Conservation (phyloP, 2,797 vertebrate genomes). For the Pachyuromys duprasi region DNA sequence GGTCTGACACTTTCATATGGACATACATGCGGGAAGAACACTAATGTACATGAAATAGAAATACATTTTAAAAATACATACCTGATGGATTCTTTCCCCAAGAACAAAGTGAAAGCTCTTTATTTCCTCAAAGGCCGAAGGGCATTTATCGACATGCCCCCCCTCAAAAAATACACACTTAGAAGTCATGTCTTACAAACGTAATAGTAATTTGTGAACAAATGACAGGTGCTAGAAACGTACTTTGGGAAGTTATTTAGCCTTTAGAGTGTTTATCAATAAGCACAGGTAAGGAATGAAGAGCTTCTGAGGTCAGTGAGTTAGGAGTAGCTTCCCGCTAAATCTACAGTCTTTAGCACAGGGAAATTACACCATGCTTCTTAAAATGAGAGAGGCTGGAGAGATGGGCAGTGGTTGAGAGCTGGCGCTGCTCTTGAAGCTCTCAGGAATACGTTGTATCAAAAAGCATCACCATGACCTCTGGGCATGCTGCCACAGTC, state of each 20-base stretch:
- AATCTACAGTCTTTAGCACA: background rate
- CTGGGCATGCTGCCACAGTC: background rate
- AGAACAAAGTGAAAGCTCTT: constrained; percentile 46
- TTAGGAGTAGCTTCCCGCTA: background rate
- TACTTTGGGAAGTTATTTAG: background rate
- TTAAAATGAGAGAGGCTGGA: constrained; percentile 14
- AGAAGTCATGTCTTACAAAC: constrained; percentile 28
- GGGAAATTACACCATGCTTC: constrained; percentile 14
- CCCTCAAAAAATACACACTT: too few species aligned
- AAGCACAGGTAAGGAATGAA: constrained; percentile 37
- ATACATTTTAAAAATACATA: too few species aligned
- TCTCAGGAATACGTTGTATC: too few species aligned
- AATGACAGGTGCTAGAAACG: constrained; percentile 9
- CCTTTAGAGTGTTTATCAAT: background rate
- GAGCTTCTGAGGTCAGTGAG: background rate
- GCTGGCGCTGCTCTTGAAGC: background rate
- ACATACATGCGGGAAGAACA: too few species aligned
- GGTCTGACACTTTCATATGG: too few species aligned
- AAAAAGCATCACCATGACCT: background rate
- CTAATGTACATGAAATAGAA: too few species aligned
- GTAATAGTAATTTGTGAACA: constrained; percentile 40
- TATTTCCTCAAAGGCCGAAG: constrained; percentile 3
- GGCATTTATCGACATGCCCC: too few species aligned
- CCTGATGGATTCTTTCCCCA: constrained; percentile 14
- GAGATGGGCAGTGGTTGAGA: background rate